Evolutionary conservation across 2,113 vertebrate species (phyloP).

Genomic region (Acrocephalus arundinaceus): DNA sequence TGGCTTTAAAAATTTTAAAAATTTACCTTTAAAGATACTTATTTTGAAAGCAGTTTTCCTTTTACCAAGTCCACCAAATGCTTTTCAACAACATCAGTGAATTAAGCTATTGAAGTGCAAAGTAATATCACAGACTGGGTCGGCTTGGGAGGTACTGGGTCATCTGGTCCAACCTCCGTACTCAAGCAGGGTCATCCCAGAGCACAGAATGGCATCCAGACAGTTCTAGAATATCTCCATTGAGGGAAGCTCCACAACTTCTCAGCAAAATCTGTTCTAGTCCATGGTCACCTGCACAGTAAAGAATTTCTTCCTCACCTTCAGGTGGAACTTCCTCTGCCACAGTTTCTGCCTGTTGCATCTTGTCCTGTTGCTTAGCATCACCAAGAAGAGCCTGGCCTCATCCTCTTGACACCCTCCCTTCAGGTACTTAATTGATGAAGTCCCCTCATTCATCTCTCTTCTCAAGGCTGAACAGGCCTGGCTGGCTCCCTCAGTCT

Average conservation of each 20-base stretch:
- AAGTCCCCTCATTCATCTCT: neutral
- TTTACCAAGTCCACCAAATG: neutral
- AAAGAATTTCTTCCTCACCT: neutral
- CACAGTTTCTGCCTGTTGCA: neutral
- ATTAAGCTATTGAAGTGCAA: neutral
- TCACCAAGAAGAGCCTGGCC: accelerated
- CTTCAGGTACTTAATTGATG: neutral
- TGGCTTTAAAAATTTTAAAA: neutral
- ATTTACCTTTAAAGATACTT: neutral
- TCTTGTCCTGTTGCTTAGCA: neutral
- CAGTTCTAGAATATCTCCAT: neutral
- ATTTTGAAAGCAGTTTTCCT: neutral
- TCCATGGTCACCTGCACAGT: neutral
- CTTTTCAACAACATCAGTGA: neutral
- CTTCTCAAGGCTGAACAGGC: neutral
- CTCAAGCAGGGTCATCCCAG: neutral
- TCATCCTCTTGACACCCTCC: neutral
- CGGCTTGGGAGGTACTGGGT: neutral
- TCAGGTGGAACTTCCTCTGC: neutral
- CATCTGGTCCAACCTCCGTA: neutral
- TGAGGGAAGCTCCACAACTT: neutral
- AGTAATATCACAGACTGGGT: neutral
- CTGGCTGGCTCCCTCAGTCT: neutral
- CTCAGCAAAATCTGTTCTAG: neutral
- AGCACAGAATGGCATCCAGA: neutral